phyloP scores from a whole-genome alignment of 2,113 vertebrate species.

The Mobula birostris region DNA sequence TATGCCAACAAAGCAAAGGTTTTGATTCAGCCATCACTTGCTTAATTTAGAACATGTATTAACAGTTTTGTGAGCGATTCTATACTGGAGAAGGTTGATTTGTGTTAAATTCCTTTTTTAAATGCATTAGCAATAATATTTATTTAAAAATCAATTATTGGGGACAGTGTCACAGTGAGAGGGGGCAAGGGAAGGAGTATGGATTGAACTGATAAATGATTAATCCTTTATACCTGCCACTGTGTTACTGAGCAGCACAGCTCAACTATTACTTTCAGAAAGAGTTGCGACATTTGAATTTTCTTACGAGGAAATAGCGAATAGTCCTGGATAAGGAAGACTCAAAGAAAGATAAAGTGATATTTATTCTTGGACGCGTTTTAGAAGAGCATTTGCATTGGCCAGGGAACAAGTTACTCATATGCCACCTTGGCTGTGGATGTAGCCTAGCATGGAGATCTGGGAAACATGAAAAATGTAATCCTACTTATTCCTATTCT shows the following conservation, averaged over 20 bases:
- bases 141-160: background rate
- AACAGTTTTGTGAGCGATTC: background rate
- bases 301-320: background rate
- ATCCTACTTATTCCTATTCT: background rate
- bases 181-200: background rate
- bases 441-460: background rate
- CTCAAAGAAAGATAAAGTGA: background rate
- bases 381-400: background rate
- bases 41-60: background rate
- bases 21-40: background rate
- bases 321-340: background rate
- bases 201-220: background rate
- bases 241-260: background rate
- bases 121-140: background rate
- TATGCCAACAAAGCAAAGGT: background rate
- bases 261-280: background rate
- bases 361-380: background rate
- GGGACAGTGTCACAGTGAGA: background rate
- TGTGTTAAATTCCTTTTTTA: background rate
- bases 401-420: background rate
- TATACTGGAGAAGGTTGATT: background rate
- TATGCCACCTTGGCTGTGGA: background rate
- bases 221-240: background rate
- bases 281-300: background rate
- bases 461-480: background rate